Evolutionary conservation across 2,888 invertebrate species (phyloP), one percentile per base, ranked within the genome.

Genomic region (Bellardia bayeri): DNA sequence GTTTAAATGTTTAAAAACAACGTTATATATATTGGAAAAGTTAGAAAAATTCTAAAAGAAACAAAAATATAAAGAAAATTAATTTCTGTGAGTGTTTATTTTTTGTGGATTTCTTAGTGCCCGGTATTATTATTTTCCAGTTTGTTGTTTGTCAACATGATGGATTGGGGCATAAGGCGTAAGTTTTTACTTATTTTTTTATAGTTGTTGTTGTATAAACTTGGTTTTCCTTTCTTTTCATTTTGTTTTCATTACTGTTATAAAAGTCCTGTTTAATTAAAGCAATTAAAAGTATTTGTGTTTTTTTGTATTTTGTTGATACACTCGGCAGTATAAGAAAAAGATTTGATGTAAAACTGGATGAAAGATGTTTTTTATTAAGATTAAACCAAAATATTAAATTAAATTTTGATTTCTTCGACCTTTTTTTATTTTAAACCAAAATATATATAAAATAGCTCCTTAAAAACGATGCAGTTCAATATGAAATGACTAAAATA

Each of bases 131-230:
- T 82, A 78, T 89, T 81, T 76, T 85, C 16, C 72, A 71, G 71
- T 64, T 88, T 85, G 85, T 89, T 88, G 88, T 74, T 85, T 63
- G 74, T 49, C 81, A 95, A 94, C 91, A 96, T 96, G 96, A 95
- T 96, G 96, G 96, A 96, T 94, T 96, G 96, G 96, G 96, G 96
- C 90, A 95, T 96, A 91, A 95, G 96, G 95, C 95, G 96, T 96
- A 95, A 95, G 96, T 95, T 94, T 23, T 69, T 45, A 56, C 4
- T 45, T 58, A 2, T 9, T 37, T 9, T 54, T 11, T 13, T 56
- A n/a, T 61, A 2, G 9, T 16, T 56, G 4, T 6, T 40, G 16
- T 49, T 51, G 1, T 23, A 23, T 23, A 23, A 23, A 23, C 23
- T 23, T 23, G 23, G 23, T 49, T 51, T 37, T 14, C 23, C 4